Evolutionary conservation across 2,888 invertebrate species (phyloP).

Genomic region (Diploptera punctata): DNA sequence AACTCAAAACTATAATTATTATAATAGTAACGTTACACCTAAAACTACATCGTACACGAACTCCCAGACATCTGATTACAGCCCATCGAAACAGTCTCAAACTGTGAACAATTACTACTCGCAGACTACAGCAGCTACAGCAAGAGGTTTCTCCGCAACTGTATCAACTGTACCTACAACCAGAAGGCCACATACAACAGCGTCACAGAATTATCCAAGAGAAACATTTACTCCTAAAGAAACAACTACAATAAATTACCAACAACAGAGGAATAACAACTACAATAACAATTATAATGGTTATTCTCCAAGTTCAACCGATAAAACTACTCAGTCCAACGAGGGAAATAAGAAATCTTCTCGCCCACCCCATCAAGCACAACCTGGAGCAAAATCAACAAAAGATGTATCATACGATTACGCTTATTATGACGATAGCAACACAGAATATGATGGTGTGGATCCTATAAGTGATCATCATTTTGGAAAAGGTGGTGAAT

Average conservation of each 20-base stretch:
- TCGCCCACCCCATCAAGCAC: background rate
- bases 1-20: slow-evolving; percentile 48
- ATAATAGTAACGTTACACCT: slow-evolving; percentile 52
- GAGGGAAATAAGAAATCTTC: slow-evolving; percentile 5
- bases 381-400: slow-evolving; percentile 50
- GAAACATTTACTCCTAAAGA: background rate
- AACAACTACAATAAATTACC: background rate
- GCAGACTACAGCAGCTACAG: slow-evolving; percentile 10
- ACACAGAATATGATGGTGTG: slow-evolving; percentile 56
- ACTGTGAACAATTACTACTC: slow-evolving; percentile 16
- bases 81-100: slow-evolving; percentile 14
- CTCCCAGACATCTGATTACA: slow-evolving; percentile 53
- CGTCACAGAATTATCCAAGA: background rate
- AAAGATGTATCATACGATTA: slow-evolving; percentile 78
- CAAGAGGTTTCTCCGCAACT: background rate
- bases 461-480: slow-evolving; percentile 50
- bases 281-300: slow-evolving; percentile 40
- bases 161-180: slow-evolving; percentile 1
- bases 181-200: slow-evolving; percentile 39
- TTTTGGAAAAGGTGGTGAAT: slow-evolving; percentile 41
- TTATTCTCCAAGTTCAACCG: background rate
- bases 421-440: slow-evolving; percentile 80
- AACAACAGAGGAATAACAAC: slow-evolving; percentile 35
- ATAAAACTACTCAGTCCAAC: slow-evolving; percentile 3
- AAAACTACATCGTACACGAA: slow-evolving; percentile 52